Evolutionary conservation across 2,888 invertebrate species (phyloP).

Genomic region (Acronicta psi): DNA sequence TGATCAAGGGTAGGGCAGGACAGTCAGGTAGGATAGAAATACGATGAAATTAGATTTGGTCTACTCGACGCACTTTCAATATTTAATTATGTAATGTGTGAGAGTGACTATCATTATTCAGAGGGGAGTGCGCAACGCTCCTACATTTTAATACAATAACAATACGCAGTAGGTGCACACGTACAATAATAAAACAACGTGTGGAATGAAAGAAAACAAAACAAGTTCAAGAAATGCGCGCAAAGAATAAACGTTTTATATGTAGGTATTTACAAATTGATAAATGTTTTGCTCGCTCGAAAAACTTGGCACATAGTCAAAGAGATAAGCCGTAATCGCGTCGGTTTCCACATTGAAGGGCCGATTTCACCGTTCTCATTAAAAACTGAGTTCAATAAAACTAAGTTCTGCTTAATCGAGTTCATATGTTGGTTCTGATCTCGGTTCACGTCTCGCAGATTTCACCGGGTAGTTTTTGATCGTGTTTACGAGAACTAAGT

Average conservation of each 20-base stretch:
- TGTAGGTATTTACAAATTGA: not conserved
- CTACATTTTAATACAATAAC: not conserved
- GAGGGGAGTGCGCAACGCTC: not conserved
- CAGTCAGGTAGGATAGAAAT: too few relatives aligned
- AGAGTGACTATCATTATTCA: not conserved
- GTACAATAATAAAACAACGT: not conserved
- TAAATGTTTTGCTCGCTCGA: slow-evolving; percentile 6
- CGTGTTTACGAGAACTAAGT: too few relatives aligned
- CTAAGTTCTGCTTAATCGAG: too few relatives aligned
- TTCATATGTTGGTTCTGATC: too few relatives aligned
- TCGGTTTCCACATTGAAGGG: slow-evolving; percentile 2
- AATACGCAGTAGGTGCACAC: not conserved
- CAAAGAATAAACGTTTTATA: not conserved
- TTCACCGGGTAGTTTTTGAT: too few relatives aligned
- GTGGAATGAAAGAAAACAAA: not conserved
- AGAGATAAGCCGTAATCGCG: slow-evolving; percentile 8
- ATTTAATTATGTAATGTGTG: too few relatives aligned
- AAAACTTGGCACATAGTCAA: slow-evolving; percentile 29
- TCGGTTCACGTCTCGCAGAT: too few relatives aligned
- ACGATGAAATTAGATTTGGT: too few relatives aligned
- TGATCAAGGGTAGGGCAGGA: too few relatives aligned
- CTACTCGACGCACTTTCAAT: too few relatives aligned
- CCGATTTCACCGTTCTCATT: too few relatives aligned
- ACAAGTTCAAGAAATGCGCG: not conserved
- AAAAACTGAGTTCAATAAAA: too few relatives aligned